A percentile compares a stretch with the other conserved stretches of the same genome.
phyloP scores from a whole-genome alignment of 2,113 vertebrate genomes.

The Engraulis encrasicolus region DNA sequence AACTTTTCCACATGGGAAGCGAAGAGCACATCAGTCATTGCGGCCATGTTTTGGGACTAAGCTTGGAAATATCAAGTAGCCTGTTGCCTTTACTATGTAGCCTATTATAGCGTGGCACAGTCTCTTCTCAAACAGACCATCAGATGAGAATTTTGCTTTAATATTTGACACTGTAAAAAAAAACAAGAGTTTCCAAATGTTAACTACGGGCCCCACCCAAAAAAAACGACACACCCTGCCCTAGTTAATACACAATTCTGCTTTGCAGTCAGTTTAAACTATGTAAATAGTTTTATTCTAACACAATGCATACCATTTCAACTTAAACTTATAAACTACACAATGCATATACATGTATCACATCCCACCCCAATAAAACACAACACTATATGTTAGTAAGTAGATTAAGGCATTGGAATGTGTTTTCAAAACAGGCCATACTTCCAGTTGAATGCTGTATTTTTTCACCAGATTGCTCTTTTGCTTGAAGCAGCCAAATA shows the following conservation, averaged over 20 bases:
- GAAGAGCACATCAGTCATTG: constrained; percentile 9
- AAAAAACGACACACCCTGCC: not conserved
- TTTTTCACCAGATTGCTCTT: constrained; percentile 19
- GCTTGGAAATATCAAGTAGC: constrained; percentile 10
- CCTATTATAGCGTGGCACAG: not conserved
- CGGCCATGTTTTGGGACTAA: constrained; percentile 14
- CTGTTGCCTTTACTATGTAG: not conserved
- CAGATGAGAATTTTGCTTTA: not conserved
- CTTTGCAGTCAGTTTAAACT: too few relatives aligned
- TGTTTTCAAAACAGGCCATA: constrained; percentile 35
- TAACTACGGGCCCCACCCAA: not conserved
- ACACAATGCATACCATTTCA: too few relatives aligned
- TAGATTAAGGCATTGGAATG: constrained; percentile 49
- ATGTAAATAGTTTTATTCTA: too few relatives aligned
- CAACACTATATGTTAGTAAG: constrained; percentile 39
- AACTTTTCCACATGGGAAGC: constrained; percentile 19
- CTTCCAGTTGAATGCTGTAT: constrained; percentile 10
- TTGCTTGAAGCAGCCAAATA: constrained; percentile 12
- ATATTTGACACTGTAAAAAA: not conserved
- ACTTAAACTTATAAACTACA: too few relatives aligned
- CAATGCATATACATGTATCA: too few relatives aligned
- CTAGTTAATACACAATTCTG: too few relatives aligned
- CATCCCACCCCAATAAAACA: not conserved
- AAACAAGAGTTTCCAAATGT: too few relatives aligned
- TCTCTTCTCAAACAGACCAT: not conserved